A percentile compares a stretch with the other conserved stretches of the same genome.
Conservation (phyloP, 2,113 vertebrate genomes). For the Pelecanoides urinatrix region DNA sequence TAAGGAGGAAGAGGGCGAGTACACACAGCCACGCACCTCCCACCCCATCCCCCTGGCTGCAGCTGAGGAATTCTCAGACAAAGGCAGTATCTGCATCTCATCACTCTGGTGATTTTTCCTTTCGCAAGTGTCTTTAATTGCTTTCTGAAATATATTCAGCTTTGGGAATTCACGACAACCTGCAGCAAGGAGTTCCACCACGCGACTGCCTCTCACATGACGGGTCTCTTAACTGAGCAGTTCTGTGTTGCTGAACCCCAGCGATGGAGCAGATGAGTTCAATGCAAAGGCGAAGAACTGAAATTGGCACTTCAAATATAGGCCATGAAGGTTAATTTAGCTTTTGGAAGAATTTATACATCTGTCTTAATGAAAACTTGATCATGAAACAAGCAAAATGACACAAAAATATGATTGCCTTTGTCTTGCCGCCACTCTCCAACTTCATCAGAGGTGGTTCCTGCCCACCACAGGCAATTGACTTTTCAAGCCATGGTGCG, state of each 20-base stretch:
- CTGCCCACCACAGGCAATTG: background rate
- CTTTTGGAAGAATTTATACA: background rate
- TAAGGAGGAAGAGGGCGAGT: background rate
- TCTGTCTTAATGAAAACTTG: background rate
- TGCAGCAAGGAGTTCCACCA: background rate
- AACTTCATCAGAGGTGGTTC: background rate
- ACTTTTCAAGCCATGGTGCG: background rate
- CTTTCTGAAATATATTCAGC: background rate
- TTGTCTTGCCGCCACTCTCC: background rate
- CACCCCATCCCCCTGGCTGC: background rate
- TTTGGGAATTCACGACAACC: background rate
- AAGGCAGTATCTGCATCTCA: background rate
- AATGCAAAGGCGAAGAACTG: background rate
- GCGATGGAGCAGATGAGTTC: background rate
- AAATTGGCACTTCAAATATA: background rate
- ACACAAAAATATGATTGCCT: background rate
- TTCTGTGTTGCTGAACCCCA: background rate
- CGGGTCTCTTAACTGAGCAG: background rate
- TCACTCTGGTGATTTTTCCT: background rate
- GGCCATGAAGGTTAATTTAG: background rate
- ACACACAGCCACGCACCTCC: background rate
- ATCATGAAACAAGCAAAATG: background rate
- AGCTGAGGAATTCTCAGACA: background rate
- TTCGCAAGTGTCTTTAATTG: background rate
- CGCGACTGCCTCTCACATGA: rapidly evolving